Evolutionary conservation across 2,797 vertebrate genomes (phyloP).

Genomic region (Lerista edwardsae): DNA sequence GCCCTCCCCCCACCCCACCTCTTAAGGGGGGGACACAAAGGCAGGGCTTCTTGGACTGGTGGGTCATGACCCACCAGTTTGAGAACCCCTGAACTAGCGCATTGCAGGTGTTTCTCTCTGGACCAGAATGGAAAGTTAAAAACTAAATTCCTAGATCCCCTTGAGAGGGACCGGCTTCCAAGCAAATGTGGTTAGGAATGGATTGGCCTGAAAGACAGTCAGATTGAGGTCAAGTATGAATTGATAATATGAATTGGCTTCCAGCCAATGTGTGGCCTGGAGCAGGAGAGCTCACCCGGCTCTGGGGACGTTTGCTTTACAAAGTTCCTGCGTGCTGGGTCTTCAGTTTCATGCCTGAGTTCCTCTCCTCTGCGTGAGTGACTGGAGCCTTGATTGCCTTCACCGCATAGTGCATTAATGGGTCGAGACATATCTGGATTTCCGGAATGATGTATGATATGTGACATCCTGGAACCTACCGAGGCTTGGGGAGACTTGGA

Average conservation of each 20-base stretch:
- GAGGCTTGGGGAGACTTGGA: slow-evolving; percentile 53
- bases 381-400: slow-evolving; percentile 60
- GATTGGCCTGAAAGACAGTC: background rate
- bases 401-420: slow-evolving; percentile 38
- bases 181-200: background rate
- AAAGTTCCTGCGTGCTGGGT: slow-evolving; percentile 37
- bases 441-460: slow-evolving; percentile 56
- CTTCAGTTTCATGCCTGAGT: slow-evolving; percentile 53
- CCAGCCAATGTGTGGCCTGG: background rate
- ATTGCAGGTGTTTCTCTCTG: too few relatives aligned
- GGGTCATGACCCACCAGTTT: too few relatives aligned
- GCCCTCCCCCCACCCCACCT: too few relatives aligned
- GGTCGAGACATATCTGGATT: slow-evolving; percentile 52
- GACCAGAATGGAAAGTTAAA: background rate
- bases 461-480: slow-evolving; percentile 57
- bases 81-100: too few relatives aligned
- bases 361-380: slow-evolving; percentile 51
- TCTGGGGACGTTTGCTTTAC: slow-evolving; percentile 23
- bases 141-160: background rate
- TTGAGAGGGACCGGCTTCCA: background rate
- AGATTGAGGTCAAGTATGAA: slow-evolving; percentile 1
- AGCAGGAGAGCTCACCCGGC: slow-evolving; percentile 3
- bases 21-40: too few relatives aligned
- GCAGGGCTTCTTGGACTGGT: too few relatives aligned
- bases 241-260: background rate